Evolutionary conservation across 1,140 invertebrate genomes (phyloP).

Genomic region (Macrosteles quadrilineatus): DNA sequence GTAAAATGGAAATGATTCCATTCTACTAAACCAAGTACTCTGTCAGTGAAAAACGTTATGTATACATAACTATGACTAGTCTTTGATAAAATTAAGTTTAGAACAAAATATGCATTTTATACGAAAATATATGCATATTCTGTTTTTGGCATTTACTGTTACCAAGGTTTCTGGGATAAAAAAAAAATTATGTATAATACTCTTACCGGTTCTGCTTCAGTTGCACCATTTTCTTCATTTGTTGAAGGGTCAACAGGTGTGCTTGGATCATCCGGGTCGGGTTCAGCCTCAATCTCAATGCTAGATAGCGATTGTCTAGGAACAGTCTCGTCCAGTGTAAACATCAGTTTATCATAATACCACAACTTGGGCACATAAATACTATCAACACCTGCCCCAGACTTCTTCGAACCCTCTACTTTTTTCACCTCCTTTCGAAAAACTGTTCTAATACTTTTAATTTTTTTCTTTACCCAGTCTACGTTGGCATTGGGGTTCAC

Average conservation of each 20-base stretch:
- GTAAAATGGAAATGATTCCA: too few relatives aligned
- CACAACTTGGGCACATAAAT: background rate
- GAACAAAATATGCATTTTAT: too few relatives aligned
- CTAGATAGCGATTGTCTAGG: too few relatives aligned
- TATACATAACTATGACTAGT: too few relatives aligned
- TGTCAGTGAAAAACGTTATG: too few relatives aligned
- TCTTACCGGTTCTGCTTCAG: background rate
- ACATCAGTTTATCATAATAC: slow-evolving; percentile 8
- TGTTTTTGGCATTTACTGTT: too few relatives aligned
- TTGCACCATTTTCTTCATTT: background rate
- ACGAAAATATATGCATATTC: too few relatives aligned
- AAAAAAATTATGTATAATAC: background rate
- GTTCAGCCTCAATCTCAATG: too few relatives aligned
- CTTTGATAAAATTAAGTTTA: too few relatives aligned
- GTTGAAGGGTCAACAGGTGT: background rate
- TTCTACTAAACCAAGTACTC: too few relatives aligned
- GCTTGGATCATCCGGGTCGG: background rate
- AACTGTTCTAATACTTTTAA: slow-evolving; percentile 30
- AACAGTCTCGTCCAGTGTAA: background rate
- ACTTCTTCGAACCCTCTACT: slow-evolving; percentile 30
- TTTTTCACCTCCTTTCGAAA: slow-evolving; percentile 15
- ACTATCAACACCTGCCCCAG: background rate
- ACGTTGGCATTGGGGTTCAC: slow-evolving; percentile 24
- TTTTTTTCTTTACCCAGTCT: slow-evolving; percentile 30
- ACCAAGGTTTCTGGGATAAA: background rate